phyloP scores from a whole-genome alignment of 2,888 invertebrate species.

The Notocelia uddmanniana region DNA sequence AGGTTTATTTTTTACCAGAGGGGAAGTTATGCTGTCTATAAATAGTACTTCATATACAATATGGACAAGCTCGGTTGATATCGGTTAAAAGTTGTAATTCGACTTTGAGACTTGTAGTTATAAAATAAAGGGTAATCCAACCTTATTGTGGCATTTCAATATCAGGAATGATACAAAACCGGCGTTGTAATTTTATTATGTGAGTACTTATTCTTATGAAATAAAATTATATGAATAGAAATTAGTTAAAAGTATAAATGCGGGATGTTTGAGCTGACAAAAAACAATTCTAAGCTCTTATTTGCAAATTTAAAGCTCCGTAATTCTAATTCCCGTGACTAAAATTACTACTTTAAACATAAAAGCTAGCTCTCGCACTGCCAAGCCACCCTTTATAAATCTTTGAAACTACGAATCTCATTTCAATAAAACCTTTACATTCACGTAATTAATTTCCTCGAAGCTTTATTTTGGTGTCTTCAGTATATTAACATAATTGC shows the following conservation, averaged over 20 bases:
- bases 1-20: too few relatives aligned
- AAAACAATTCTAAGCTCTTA: background rate
- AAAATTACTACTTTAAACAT: constrained; percentile 25
- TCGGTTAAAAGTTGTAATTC: too few relatives aligned
- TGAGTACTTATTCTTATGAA: too few relatives aligned
- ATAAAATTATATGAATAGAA: too few relatives aligned
- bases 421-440: constrained; percentile 46
- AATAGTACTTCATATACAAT: too few relatives aligned
- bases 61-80: too few relatives aligned
- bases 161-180: background rate
- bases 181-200: too few relatives aligned
- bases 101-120: too few relatives aligned
- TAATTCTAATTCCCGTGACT: background rate
- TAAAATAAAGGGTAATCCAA: too few relatives aligned
- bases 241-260: constrained; percentile 9
- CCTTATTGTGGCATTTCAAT: too few relatives aligned
- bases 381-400: constrained; percentile 36
- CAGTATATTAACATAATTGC: constrained; percentile 45
- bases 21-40: too few relatives aligned
- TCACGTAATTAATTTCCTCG: constrained; percentile 43
- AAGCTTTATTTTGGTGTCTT: constrained; percentile 44
- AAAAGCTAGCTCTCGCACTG: constrained; percentile 19
- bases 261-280: background rate
- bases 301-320: constrained; percentile 7
- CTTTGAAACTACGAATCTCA: constrained; percentile 45